phyloP scores from a whole-genome alignment of 2,113 vertebrate species.

The Oriolus oriolus region DNA sequence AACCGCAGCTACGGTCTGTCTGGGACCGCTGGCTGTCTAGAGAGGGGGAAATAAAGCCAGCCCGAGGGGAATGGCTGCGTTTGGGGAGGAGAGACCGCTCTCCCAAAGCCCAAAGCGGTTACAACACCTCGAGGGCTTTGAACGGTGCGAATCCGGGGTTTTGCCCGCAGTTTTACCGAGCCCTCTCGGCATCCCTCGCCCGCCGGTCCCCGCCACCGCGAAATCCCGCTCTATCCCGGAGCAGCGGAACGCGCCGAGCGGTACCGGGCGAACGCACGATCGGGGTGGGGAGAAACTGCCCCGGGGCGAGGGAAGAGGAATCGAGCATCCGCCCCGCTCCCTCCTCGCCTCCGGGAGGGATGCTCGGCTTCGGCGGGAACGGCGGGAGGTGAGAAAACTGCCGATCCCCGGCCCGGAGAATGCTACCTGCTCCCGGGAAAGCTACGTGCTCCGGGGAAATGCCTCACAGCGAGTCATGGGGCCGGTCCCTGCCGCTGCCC shows the following conservation, averaged over 20 bases:
- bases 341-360: not conserved
- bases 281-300: not conserved
- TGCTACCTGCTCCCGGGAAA: not conserved
- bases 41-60: not conserved
- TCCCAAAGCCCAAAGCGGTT: not conserved
- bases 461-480: not conserved
- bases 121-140: not conserved
- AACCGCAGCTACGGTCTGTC: not conserved
- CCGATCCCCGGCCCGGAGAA: not conserved
- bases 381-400: not conserved
- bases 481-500: not conserved
- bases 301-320: not conserved
- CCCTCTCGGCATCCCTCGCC: not conserved
- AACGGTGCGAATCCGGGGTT: not conserved
- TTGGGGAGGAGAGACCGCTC: not conserved
- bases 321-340: not conserved
- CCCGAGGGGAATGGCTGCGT: not conserved
- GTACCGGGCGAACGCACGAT: not conserved
- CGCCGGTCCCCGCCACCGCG: not conserved
- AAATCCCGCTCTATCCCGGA: too few species aligned
- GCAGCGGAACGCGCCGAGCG: not conserved
- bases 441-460: not conserved
- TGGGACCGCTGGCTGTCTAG: not conserved
- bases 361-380: not conserved
- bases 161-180: not conserved